These are phyloP conservation scores for Drosophila punjabiensis DNA, from an alignment of 1,140 invertebrate species.

Conservation along the genomic window DNA sequence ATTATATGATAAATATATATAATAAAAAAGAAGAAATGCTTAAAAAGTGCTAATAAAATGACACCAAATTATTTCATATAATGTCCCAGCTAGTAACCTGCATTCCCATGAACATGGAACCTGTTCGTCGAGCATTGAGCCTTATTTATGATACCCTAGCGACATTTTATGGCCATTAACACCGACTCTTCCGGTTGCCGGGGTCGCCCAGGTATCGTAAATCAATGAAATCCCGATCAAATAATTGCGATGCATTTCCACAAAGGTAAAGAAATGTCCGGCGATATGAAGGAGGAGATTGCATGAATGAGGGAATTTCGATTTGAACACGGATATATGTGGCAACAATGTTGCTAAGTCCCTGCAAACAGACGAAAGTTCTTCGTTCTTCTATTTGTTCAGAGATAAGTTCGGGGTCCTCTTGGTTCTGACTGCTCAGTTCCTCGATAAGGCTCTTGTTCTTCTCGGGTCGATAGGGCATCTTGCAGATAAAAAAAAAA, in stretches of 20 bases:
- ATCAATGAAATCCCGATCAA: conserved; percentile 63
- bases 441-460: conserved; percentile 3
- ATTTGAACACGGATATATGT: conserved; percentile 49
- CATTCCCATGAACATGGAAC: conserved; percentile 37
- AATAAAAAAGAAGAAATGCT: no score
- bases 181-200: conserved; percentile 47
- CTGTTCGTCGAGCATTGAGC: conserved; percentile 45
- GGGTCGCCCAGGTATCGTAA: conserved; percentile 52
- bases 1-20: no score
- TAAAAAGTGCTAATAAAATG: background rate
- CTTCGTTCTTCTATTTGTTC: conserved; percentile 57
- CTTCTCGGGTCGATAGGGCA: conserved; percentile 64
- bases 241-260: conserved; percentile 26
- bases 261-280: conserved; percentile 43
- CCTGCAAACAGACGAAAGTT: conserved; percentile 76
- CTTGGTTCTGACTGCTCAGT: conserved; percentile 6
- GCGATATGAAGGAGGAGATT: conserved; percentile 41
- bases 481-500: conserved; percentile 38
- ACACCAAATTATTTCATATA: background rate
- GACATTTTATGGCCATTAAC: conserved; percentile 61
- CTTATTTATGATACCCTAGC: conserved; percentile 42
- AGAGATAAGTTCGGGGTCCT: conserved; percentile 66
- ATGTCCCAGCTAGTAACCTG: background rate
- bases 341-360: conserved; percentile 81
- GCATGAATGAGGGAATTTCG: conserved; percentile 55